phyloP scores from a whole-genome alignment of 2,113 vertebrate species.

The Diphyllodes magnificus region DNA sequence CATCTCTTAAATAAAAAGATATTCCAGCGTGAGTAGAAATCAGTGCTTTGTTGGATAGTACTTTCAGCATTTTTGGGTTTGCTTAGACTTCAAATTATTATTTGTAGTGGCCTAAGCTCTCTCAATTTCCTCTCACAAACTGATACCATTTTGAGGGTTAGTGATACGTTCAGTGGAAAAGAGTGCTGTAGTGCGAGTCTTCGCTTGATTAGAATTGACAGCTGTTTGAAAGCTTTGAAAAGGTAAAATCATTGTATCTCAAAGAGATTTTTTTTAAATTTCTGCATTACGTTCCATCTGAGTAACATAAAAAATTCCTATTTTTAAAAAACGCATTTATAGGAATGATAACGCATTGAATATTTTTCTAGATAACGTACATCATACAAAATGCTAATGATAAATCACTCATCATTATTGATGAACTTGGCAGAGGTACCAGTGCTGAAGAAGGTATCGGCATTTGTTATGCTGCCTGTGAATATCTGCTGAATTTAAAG shows the following conservation, averaged over 20 bases:
- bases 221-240: neutral
- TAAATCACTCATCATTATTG: constrained; percentile 91
- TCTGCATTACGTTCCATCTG: neutral
- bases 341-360: constrained; percentile 13
- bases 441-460: constrained; percentile 93
- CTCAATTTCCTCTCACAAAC: neutral
- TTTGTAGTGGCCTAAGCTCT: neutral
- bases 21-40: neutral
- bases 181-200: neutral
- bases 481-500: constrained; percentile 89
- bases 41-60: neutral
- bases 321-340: neutral
- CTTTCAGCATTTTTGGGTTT: neutral
- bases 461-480: constrained; percentile 90
- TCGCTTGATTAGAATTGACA: neutral
- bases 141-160: neutral
- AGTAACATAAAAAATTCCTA: neutral
- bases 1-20: neutral
- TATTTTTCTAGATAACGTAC: constrained; percentile 84
- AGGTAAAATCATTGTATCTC: neutral
- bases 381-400: constrained; percentile 92
- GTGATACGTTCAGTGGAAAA: neutral
- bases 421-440: constrained; percentile 94
- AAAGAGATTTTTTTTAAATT: neutral
- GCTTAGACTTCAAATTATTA: neutral